A percentile compares a stretch with the other conserved stretches of the same genome.
phyloP scores from a whole-genome alignment of 2,797 vertebrate species.

The Phalanger gymnotis region DNA sequence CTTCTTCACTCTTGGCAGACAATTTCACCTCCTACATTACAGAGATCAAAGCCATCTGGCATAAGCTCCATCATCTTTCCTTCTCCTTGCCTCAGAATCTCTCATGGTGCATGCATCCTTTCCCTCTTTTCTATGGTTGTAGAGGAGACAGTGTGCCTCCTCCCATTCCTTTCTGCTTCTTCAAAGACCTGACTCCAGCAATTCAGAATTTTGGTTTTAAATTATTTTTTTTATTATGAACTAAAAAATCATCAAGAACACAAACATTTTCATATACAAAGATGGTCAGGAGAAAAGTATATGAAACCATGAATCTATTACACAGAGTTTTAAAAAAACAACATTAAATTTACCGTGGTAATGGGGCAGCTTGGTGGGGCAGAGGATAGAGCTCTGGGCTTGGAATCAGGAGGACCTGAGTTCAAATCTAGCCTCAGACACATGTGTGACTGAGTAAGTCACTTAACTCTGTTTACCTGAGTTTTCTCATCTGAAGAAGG shows the following conservation, averaged over 20 bases:
- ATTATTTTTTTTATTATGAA: background rate
- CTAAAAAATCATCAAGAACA: background rate
- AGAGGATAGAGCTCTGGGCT: background rate
- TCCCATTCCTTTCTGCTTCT: background rate
- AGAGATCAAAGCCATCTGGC: background rate
- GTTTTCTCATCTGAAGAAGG: background rate
- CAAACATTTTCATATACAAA: background rate
- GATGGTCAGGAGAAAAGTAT: background rate
- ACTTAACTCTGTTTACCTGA: background rate
- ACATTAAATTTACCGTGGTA: background rate
- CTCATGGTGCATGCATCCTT: background rate
- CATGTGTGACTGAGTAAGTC: background rate
- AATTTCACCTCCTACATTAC: background rate
- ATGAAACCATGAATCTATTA: background rate
- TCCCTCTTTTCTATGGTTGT: background rate
- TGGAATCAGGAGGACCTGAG: background rate
- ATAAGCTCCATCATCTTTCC: background rate
- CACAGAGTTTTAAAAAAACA: background rate
- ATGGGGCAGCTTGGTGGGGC: background rate
- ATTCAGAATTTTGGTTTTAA: background rate
- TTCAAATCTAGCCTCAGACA: background rate
- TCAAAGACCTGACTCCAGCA: background rate
- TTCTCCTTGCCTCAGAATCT: background rate
- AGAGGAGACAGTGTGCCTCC: background rate
- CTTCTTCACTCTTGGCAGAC: background rate